These are phyloP conservation scores for Toxotes chatareus DNA, from an alignment of 2,113 vertebrate genomes.

Conservation along the genomic window DNA sequence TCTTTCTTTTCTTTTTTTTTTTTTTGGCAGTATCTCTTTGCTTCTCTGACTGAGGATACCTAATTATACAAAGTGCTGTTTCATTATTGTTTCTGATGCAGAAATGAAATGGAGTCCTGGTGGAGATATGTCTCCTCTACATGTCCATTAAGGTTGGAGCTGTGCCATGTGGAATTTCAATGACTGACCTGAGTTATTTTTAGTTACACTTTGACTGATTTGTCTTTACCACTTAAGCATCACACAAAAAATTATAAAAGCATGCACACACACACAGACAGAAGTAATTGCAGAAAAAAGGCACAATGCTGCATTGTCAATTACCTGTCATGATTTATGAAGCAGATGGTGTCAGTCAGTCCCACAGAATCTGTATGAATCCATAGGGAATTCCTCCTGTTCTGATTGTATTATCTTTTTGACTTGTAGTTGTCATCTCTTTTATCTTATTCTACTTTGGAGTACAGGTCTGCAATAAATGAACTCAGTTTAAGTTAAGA, in stretches of 20 bases:
- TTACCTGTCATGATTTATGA: constrained; percentile 40
- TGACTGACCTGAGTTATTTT: constrained; percentile 73
- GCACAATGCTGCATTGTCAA: constrained; percentile 30
- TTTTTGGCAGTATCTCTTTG: background rate
- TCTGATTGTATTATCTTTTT: constrained; percentile 14
- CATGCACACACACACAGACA: background rate
- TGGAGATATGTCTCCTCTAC: constrained; percentile 27
- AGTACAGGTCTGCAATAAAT: constrained; percentile 11
- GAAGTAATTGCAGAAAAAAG: constrained; percentile 3
- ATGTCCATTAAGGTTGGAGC: constrained; percentile 56
- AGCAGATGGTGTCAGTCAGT: constrained; percentile 35
- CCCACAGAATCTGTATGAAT: constrained; percentile 22
- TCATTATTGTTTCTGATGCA: constrained; percentile 52
- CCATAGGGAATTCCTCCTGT: constrained; percentile 30
- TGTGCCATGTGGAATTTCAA: constrained; percentile 71
- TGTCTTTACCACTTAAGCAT: constrained; percentile 44
- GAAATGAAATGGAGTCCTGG: constrained; percentile 54
- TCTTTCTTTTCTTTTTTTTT: constrained; percentile 31
- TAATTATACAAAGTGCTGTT: constrained; percentile 75
- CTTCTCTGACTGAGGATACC: constrained; percentile 10
- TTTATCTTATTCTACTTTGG: constrained; percentile 23
- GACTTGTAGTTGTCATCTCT: constrained; percentile 4
- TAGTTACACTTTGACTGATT: constrained; percentile 64
- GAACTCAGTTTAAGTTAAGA: constrained; percentile 10
- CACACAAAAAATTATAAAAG: constrained; percentile 24